phyloP scores from a whole-genome alignment of 2,888 invertebrate genomes.

The Cotesia congregata region DNA sequence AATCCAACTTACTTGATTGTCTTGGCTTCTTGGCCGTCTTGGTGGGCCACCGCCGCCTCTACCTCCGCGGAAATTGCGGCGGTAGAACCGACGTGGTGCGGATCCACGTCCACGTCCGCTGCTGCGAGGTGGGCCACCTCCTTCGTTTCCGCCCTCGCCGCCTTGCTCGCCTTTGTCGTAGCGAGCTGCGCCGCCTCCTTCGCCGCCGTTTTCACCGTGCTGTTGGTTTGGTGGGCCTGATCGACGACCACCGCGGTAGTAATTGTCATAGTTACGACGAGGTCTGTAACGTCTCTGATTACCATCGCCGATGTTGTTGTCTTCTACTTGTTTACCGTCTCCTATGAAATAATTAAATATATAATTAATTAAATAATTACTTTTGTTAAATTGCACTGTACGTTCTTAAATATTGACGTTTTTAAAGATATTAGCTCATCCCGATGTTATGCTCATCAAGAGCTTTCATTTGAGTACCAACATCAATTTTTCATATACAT shows the following conservation, averaged over 20 bases:
- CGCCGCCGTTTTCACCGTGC: slow-evolving; percentile 68
- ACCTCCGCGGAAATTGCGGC: slow-evolving; percentile 82
- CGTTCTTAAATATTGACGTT: too few relatives aligned
- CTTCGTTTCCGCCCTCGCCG: slow-evolving; percentile 55
- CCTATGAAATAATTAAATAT: slow-evolving; percentile 49
- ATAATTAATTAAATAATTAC: too few relatives aligned
- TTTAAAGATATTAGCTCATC: too few relatives aligned
- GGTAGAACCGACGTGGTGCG: slow-evolving; percentile 78
- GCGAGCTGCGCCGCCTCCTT: slow-evolving; percentile 55
- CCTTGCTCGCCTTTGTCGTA: slow-evolving; percentile 55
- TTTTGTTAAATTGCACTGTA: too few relatives aligned
- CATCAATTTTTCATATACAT: too few relatives aligned
- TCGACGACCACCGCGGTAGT: slow-evolving; percentile 70
- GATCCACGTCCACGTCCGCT: slow-evolving; percentile 70
- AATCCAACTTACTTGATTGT: slow-evolving; percentile 65
- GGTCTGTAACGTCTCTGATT: slow-evolving; percentile 72
- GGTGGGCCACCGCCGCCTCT: slow-evolving; percentile 72
- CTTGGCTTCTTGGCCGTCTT: slow-evolving; percentile 73
- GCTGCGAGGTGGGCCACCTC: slow-evolving; percentile 53
- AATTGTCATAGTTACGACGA: slow-evolving; percentile 70
- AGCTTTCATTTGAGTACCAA: too few relatives aligned
- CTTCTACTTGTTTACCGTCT: slow-evolving; percentile 67
- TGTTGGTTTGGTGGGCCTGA: slow-evolving; percentile 65
- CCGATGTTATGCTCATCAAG: too few relatives aligned
- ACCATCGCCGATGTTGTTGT: slow-evolving; percentile 68